phyloP scores from a whole-genome alignment of 2,797 vertebrate species.

The Hyperoplus immaculatus region DNA sequence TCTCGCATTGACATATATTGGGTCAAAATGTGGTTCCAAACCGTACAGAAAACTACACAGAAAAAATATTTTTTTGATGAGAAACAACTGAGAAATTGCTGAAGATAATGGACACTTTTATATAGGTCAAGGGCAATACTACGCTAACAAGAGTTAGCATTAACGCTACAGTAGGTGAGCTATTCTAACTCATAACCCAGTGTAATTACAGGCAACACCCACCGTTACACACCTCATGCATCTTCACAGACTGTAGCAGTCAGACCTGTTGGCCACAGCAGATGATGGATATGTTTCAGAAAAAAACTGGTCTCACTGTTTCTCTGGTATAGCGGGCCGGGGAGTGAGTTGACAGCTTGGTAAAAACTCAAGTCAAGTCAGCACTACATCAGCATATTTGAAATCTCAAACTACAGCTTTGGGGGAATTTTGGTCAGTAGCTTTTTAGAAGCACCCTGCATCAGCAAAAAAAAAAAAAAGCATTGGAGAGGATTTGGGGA shows the following conservation, averaged over 20 bases:
- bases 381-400: background rate
- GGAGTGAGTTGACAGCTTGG: background rate
- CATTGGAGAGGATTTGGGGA: background rate
- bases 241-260: background rate
- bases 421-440: background rate
- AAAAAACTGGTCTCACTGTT: background rate
- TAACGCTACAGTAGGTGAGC: background rate
- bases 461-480: background rate
- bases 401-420: conserved; percentile 1
- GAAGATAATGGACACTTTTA: background rate
- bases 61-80: background rate
- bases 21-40: background rate
- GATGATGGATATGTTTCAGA: background rate
- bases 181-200: background rate
- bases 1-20: background rate
- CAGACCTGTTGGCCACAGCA: background rate
- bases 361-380: background rate
- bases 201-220: background rate
- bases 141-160: background rate
- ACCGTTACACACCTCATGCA: background rate
- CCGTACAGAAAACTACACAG: background rate
- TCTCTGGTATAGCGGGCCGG: background rate
- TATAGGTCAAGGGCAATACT: background rate
- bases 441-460: background rate
- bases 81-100: background rate